Percentiles rank a stretch among this genome's conserved stretches.
Conservation (phyloP, 2,888 invertebrate genomes). For the Eucriotettix oculatus region DNA sequence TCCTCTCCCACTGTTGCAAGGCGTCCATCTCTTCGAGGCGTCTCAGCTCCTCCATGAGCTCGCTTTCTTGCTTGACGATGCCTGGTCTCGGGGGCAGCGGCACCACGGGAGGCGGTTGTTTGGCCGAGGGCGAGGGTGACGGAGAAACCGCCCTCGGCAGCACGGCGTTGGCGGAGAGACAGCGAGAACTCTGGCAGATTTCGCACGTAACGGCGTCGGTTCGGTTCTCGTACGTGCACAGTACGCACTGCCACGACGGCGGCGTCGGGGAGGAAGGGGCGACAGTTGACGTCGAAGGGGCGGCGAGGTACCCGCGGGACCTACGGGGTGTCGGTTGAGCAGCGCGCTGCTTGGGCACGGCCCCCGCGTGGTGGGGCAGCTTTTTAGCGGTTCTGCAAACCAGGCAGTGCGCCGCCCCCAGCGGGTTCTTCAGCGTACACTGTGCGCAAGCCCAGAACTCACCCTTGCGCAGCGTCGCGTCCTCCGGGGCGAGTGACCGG, state of each 20-base stretch:
- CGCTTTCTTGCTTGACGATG: constrained; percentile 47
- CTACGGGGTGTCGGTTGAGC: neutral
- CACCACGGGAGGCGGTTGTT: constrained; percentile 2
- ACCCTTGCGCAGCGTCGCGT: constrained; percentile 51
- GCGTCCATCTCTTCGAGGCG: constrained; percentile 76
- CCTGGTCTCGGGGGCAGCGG: constrained; percentile 13
- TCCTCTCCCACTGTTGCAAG: constrained; percentile 79
- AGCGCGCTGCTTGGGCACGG: constrained; percentile 13
- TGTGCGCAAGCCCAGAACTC: constrained; percentile 66
- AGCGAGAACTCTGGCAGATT: constrained; percentile 53
- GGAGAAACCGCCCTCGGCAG: constrained; percentile 7
- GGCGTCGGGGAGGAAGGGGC: neutral
- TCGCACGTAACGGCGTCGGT: constrained; percentile 42
- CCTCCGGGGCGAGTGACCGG: constrained; percentile 43
- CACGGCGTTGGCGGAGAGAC: constrained; percentile 19
- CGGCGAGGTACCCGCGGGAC: no score
- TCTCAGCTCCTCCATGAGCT: constrained; percentile 66
- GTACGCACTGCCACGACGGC: constrained; percentile 55
- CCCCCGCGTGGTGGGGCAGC: constrained; percentile 6
- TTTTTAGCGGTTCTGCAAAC: constrained; percentile 50
- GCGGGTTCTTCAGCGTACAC: constrained; percentile 67
- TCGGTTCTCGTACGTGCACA: constrained; percentile 67
- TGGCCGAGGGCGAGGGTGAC: neutral
- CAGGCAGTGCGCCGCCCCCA: constrained; percentile 47
- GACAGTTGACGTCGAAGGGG: neutral